Percentiles rank a stretch among this genome's conserved stretches.
Conservation (phyloP, 2,888 invertebrate species). For the Tetragonisca angustula region DNA sequence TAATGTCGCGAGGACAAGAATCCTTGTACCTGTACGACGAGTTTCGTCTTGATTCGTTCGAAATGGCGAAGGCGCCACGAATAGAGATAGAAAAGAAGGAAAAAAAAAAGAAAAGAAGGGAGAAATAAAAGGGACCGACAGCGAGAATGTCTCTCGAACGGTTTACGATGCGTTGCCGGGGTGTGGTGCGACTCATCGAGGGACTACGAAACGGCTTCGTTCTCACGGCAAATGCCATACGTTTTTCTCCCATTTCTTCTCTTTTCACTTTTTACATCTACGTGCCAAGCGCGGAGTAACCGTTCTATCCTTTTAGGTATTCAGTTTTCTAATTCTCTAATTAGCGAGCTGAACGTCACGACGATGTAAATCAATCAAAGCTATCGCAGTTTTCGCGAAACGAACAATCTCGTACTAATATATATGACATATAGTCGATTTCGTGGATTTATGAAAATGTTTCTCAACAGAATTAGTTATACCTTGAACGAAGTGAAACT, state of each 20-base stretch:
- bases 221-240: constrained; percentile 65
- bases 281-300: constrained; percentile 8
- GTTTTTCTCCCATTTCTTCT: not conserved
- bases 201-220: constrained; percentile 62
- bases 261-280: constrained; percentile 16
- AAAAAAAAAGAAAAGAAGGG: constrained; percentile 15
- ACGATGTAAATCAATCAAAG: not conserved
- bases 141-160: constrained; percentile 48
- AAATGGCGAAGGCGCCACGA: constrained; percentile 56
- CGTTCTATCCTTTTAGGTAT: not conserved
- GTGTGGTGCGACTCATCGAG: constrained; percentile 57
- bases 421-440: not conserved
- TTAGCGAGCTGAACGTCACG: not conserved
- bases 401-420: not conserved
- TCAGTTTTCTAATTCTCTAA: not conserved
- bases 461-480: not conserved
- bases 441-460: not conserved
- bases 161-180: constrained; percentile 62
- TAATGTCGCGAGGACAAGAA: constrained; percentile 35
- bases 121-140: constrained; percentile 56
- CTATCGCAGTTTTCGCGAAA: not conserved
- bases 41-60: constrained; percentile 51
- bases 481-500: not conserved
- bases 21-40: constrained; percentile 54
- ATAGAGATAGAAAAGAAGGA: constrained; percentile 39